A percentile compares a stretch with the other conserved stretches of the same genome.
Evolutionary conservation across 2,113 vertebrate genomes (phyloP).

Genomic region (Varanus komodoensis): DNA sequence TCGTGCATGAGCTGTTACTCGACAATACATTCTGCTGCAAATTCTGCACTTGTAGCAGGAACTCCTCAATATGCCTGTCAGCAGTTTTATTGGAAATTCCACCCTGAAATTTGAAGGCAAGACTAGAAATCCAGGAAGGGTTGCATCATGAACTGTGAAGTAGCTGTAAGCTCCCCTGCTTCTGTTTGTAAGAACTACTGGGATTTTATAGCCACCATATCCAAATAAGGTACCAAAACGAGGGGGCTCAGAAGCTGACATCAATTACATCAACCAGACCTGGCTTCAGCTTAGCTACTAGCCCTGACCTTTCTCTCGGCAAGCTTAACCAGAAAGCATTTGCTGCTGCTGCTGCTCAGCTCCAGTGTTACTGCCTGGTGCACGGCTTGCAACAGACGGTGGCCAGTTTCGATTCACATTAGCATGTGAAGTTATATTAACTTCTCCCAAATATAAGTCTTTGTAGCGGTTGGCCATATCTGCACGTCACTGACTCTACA

Average conservation of each 20-base stretch:
- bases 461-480: neutral
- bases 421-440: too few species aligned
- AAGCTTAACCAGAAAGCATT: neutral
- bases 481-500: neutral
- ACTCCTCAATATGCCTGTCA: neutral
- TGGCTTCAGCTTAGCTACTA: constrained; percentile 40
- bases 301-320: constrained; percentile 18
- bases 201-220: constrained; percentile 67
- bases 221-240: constrained; percentile 83
- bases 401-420: neutral
- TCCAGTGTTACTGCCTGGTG: accelerated
- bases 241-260: constrained; percentile 56
- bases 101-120: constrained; percentile 47
- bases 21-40: neutral
- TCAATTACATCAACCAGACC: constrained; percentile 75
- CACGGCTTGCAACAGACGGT: accelerated
- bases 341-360: neutral
- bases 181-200: constrained; percentile 72
- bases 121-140: constrained; percentile 57
- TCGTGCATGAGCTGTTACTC: neutral
- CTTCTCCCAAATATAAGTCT: neutral
- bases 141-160: constrained; percentile 79
- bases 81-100: constrained; percentile 34
- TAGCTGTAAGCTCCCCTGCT: constrained; percentile 69
- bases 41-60: neutral